A percentile compares a stretch with the other conserved stretches of the same genome.
phyloP scores from a whole-genome alignment of 2,113 vertebrate genomes.

The Zosterops pallidus region DNA sequence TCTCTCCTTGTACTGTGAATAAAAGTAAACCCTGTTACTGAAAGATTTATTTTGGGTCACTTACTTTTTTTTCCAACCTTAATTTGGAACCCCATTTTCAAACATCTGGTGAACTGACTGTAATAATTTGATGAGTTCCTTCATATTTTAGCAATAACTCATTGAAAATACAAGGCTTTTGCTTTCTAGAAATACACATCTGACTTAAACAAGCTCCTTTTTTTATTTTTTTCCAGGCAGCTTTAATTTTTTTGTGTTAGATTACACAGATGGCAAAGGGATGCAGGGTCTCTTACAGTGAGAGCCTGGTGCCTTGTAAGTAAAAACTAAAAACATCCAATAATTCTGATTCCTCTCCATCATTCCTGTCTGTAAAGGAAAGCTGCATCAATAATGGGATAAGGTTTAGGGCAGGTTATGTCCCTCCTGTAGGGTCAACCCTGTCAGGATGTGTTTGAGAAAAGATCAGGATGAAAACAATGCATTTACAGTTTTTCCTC shows the following conservation, averaged over 20 bases:
- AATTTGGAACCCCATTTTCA: not conserved
- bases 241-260: not conserved
- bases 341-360: not conserved
- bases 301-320: not conserved
- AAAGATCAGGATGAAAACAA: not conserved
- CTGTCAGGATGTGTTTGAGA: not conserved
- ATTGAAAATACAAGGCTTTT: no score
- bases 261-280: not conserved
- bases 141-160: no score
- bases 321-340: not conserved
- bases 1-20: not conserved
- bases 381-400: fast-evolving
- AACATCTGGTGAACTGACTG: not conserved
- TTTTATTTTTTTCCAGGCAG: no score
- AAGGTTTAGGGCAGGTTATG: not conserved
- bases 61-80: not conserved
- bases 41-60: not conserved
- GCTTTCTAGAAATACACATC: no score
- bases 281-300: not conserved
- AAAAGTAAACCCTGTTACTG: not conserved
- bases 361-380: not conserved
- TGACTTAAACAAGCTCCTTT: no score
- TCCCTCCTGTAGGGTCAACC: fast-evolving
- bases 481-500: not conserved
- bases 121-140: not conserved